Conservation (phyloP, 2,113 vertebrate genomes). For the Anas platyrhynchos region DNA sequence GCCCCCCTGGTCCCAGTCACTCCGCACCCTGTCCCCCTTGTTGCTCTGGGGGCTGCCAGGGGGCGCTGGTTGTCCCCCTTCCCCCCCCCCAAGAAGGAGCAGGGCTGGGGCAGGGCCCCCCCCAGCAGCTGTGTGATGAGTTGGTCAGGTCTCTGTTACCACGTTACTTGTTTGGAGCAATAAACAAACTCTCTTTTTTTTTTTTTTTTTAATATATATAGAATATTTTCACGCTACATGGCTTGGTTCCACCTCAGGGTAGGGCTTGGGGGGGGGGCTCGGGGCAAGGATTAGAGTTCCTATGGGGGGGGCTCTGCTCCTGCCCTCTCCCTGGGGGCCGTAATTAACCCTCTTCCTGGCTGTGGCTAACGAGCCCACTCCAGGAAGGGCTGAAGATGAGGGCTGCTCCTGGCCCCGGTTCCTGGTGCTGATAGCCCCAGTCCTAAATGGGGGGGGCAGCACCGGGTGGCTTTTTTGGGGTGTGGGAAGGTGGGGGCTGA, state of each 20-base stretch:
- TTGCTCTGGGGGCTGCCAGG: background rate
- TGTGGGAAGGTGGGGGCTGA: accelerated
- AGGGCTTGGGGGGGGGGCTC: background rate
- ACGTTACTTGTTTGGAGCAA: background rate
- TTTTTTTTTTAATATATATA: background rate
- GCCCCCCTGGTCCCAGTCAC: background rate
- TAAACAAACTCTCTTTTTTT: background rate
- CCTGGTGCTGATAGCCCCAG: background rate
- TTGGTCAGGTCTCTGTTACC: background rate
- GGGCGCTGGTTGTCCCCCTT: background rate
- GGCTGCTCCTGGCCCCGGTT: background rate
- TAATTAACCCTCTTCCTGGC: constrained; percentile 8
- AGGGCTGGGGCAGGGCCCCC: background rate
- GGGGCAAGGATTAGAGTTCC: background rate
- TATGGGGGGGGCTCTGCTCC: background rate
- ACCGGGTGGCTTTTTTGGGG: accelerated
- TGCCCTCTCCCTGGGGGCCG: background rate
- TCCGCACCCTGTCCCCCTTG: accelerated
- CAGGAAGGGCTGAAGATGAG: background rate
- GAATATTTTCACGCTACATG: background rate
- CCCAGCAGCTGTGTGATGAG: background rate
- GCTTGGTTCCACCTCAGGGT: background rate
- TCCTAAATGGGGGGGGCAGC: background rate
- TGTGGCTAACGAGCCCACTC: background rate
- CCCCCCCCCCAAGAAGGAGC: accelerated